Evolutionary conservation across 2,888 invertebrate species (phyloP).

Genomic region (Caenorhabditis sp.): DNA sequence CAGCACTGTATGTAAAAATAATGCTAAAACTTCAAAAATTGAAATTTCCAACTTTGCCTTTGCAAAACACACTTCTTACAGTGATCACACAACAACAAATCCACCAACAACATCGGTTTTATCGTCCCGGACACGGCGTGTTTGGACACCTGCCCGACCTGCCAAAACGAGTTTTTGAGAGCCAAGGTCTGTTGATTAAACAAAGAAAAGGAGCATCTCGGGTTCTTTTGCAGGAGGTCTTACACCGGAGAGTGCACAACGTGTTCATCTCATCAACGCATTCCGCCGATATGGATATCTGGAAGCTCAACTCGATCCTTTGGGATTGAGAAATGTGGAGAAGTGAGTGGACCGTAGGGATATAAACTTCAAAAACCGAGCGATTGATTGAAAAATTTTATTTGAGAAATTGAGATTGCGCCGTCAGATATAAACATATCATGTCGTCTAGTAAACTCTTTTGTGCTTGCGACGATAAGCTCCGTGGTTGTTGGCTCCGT

Average conservation of each 20-base stretch:
- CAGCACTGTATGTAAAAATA: no score
- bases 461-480: slow-evolving; percentile 61
- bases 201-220: slow-evolving; percentile 6
- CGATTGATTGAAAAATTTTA: slow-evolving; percentile 18
- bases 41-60: neutral
- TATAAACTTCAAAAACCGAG: neutral
- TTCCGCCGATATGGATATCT: slow-evolving; percentile 81
- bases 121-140: slow-evolving; percentile 71
- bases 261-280: slow-evolving; percentile 80
- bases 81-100: slow-evolving; percentile 10
- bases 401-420: slow-evolving; percentile 39
- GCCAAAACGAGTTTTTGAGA: slow-evolving; percentile 72
- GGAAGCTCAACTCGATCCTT: slow-evolving; percentile 80
- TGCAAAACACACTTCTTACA: neutral
- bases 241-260: slow-evolving; percentile 71
- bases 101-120: slow-evolving; percentile 59
- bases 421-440: slow-evolving; percentile 19
- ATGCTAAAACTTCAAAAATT: no score
- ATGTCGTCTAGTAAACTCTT: slow-evolving; percentile 51
- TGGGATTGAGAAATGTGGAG: slow-evolving; percentile 70
- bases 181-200: slow-evolving; percentile 60
- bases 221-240: slow-evolving; percentile 64
- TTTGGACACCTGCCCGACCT: slow-evolving; percentile 76
- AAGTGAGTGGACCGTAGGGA: slow-evolving; percentile 60
- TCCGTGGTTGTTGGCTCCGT: slow-evolving; percentile 32